Conservation (phyloP, 2,888 invertebrate genomes). For the Tipula confusa region DNA sequence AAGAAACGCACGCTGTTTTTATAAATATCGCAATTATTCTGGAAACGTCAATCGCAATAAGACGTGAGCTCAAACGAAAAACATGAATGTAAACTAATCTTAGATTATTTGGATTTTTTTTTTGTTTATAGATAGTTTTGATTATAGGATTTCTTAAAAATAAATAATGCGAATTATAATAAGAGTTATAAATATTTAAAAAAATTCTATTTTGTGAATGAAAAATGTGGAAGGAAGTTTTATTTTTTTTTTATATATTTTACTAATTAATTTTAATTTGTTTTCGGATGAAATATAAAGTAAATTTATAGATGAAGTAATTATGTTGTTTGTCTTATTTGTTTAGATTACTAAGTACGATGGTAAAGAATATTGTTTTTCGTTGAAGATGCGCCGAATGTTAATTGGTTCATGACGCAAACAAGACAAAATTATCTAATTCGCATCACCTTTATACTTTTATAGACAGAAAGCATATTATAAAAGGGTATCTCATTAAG, state of each 20-base stretch:
- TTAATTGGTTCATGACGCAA: too few species aligned
- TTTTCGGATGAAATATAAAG: background rate
- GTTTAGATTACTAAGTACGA: too few species aligned
- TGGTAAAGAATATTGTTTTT: too few species aligned
- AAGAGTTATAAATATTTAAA: background rate
- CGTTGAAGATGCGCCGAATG: too few species aligned
- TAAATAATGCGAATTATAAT: background rate
- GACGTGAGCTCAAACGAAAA: background rate
- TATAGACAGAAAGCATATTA: too few species aligned
- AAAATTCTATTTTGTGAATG: background rate
- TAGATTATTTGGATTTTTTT: background rate
- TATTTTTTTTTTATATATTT: background rate
- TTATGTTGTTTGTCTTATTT: background rate
- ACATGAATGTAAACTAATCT: background rate
- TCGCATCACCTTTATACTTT: too few species aligned
- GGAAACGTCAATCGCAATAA: background rate
- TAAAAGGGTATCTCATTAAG: too few species aligned
- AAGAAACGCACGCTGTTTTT: background rate
- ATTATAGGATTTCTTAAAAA: background rate
- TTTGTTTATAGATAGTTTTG: background rate
- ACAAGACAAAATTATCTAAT: too few species aligned
- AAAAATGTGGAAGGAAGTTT: constrained; percentile 7
- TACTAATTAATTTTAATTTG: background rate
- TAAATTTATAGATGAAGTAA: background rate
- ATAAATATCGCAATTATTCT: background rate